Conservation (phyloP, 2,797 vertebrate species). For the Arrhamphus sclerolepis region DNA sequence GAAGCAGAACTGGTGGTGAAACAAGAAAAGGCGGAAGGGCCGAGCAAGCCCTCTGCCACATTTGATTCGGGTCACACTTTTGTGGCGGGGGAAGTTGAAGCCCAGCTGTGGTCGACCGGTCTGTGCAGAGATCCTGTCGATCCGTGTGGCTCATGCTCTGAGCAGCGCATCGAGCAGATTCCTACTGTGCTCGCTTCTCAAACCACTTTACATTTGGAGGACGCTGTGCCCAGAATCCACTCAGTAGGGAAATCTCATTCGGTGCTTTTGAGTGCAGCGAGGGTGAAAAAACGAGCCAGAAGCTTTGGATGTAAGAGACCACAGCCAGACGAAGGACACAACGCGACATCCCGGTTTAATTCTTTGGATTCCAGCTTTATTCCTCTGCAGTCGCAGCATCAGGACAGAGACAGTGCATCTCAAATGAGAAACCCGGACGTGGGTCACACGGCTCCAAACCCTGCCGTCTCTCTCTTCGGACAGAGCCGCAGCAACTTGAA, state of each 20-base stretch:
- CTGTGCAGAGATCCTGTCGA: slow-evolving; percentile 14
- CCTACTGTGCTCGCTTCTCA: slow-evolving; percentile 27
- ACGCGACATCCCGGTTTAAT: slow-evolving; percentile 16
- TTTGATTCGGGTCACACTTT: slow-evolving; percentile 8
- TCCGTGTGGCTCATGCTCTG: neutral
- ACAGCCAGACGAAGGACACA: slow-evolving; percentile 21
- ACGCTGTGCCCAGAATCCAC: slow-evolving; percentile 16
- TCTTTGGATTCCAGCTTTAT: neutral
- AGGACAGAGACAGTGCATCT: slow-evolving; percentile 8
- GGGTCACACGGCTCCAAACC: neutral
- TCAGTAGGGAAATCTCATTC: slow-evolving; percentile 26
- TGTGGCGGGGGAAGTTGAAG: slow-evolving; percentile 21
- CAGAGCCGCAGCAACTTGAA: slow-evolving; percentile 40
- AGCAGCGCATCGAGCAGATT: slow-evolving; percentile 38
- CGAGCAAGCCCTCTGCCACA: slow-evolving; percentile 13
- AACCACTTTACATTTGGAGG: slow-evolving; percentile 16
- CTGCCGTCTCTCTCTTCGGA: neutral
- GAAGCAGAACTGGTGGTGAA: slow-evolving; percentile 52
- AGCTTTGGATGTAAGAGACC: slow-evolving; percentile 33
- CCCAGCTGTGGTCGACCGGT: slow-evolving; percentile 40
- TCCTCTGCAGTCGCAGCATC: slow-evolving; percentile 24
- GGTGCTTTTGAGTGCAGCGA: neutral
- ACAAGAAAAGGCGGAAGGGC: slow-evolving; percentile 45
- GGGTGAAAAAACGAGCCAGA: slow-evolving; percentile 34
- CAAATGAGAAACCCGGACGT: neutral